These are phyloP conservation scores for Oophaga sylvatica DNA, from an alignment of 2,797 vertebrate genomes.

Conservation along the genomic window DNA sequence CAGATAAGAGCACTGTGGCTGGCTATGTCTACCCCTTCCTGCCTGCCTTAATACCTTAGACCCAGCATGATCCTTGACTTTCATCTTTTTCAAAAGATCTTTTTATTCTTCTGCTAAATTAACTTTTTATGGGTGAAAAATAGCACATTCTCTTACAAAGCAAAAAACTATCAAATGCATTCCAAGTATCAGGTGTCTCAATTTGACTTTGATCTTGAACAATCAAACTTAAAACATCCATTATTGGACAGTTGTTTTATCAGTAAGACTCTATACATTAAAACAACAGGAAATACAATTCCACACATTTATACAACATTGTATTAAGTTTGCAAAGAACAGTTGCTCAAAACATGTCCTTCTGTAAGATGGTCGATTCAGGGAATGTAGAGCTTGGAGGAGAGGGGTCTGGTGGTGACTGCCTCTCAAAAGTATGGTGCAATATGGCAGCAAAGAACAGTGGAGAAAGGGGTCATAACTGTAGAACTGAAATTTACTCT, in stretches of 20 bases:
- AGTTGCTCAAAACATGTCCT: too few relatives aligned
- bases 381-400: too few relatives aligned
- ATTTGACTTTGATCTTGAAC: conserved; percentile 37
- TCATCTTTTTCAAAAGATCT: conserved; percentile 25
- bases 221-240: neutral
- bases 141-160: conserved; percentile 12
- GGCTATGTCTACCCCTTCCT: conserved; percentile 30
- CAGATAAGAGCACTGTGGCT: conserved; percentile 37
- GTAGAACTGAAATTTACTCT: too few relatives aligned
- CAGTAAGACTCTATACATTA: neutral
- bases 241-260: neutral
- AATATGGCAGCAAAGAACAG: too few relatives aligned
- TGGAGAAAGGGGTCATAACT: too few relatives aligned
- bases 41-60: conserved; percentile 26
- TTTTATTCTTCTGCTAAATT: conserved; percentile 25
- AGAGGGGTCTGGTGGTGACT: too few relatives aligned
- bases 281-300: neutral
- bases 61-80: conserved; percentile 48
- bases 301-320: neutral
- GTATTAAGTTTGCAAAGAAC: neutral
- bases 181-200: neutral
- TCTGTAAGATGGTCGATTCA: too few relatives aligned
- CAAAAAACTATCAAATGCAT: neutral
- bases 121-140: conserved; percentile 35
- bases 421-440: too few relatives aligned